Evolutionary conservation across 1,140 invertebrate genomes (phyloP), one percentile per base, ranked within the genome.

Genomic region (Papilio machaon): DNA sequence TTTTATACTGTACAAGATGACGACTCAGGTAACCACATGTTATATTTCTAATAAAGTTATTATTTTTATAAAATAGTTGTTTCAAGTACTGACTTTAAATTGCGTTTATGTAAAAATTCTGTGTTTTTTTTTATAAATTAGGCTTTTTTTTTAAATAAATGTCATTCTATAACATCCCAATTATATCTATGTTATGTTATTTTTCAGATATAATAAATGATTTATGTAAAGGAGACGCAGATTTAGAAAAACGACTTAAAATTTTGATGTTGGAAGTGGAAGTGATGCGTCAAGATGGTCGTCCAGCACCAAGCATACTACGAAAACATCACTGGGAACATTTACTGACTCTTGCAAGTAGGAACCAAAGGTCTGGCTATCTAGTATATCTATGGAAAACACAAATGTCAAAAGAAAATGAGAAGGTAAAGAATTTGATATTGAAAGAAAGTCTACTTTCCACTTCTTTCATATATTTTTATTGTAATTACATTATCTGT

Each of bases 341-440:
- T 89, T 89, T 97, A 35, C 74, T 97, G 54, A 82, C 89, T 49
- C 83, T 96, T 49, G 23, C 87, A 38, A 93, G 94, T 77, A 91
- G 87, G 87, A 92, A 88, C 82, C 92, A 94, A 82, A 94, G 97
- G 86, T 94, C 91, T 43, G 95, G 95, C 84, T 97, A 96, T 88
- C 91, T 97, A n/a, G 85, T 83, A 9, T 97, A 95, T 93, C 86
- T 97, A 13, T 97, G 95, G 86, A 96, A 95, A 91, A 94, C 91
- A 80, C 96, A 97, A 90, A 96, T 95, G 85, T 95, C 92, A 81
- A 95, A 94, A 80, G 87, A 92, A 88, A 94, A 94, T 85, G 60
- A 85, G 64, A 92, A 92, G 83, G 91, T 92, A 84, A 79, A 0
- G 15, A 54, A 38, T 78, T 30, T 64, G 23, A 67, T 17, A 23